These are phyloP conservation scores for Schizopygopsis malacanthus DNA, from an alignment of 2,797 vertebrate species.

Conservation along the genomic window DNA sequence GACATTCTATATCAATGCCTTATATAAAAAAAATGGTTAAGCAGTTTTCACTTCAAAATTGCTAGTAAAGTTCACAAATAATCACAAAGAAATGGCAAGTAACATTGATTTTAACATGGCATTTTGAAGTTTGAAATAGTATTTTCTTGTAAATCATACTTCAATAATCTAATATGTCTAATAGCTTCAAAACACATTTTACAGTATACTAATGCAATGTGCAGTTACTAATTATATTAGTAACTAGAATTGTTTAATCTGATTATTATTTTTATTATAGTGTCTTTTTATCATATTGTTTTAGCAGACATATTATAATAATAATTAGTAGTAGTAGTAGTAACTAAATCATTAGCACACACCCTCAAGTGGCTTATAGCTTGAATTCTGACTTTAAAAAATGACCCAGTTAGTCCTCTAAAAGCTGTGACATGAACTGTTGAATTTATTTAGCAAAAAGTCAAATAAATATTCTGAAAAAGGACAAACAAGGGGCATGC, in stretches of 20 bases:
- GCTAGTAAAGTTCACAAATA: neutral
- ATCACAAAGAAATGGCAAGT: neutral
- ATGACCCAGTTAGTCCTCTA: neutral
- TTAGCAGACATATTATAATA: neutral
- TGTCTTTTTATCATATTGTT: neutral
- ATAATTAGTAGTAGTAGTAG: neutral
- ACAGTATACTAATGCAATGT: neutral
- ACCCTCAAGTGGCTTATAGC: neutral
- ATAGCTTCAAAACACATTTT: neutral
- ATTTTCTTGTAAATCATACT: neutral
- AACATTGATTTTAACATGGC: neutral
- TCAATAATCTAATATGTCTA: neutral
- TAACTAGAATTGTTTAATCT: too few relatives aligned
- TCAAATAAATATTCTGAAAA: constrained; percentile 3
- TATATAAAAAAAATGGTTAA: neutral
- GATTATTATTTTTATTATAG: neutral
- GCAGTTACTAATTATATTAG: neutral
- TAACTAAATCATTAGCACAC: too few relatives aligned
- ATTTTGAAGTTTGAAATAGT: neutral
- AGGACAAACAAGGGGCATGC: constrained; percentile 19
- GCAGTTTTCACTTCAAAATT: too few relatives aligned
- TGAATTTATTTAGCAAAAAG: constrained; percentile 41
- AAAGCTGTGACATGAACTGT: constrained; percentile 5
- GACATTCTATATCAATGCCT: neutral
- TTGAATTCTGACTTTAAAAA: neutral